phyloP scores from a whole-genome alignment of 2,113 vertebrate species.

The Oncorhynchus mykiss region DNA sequence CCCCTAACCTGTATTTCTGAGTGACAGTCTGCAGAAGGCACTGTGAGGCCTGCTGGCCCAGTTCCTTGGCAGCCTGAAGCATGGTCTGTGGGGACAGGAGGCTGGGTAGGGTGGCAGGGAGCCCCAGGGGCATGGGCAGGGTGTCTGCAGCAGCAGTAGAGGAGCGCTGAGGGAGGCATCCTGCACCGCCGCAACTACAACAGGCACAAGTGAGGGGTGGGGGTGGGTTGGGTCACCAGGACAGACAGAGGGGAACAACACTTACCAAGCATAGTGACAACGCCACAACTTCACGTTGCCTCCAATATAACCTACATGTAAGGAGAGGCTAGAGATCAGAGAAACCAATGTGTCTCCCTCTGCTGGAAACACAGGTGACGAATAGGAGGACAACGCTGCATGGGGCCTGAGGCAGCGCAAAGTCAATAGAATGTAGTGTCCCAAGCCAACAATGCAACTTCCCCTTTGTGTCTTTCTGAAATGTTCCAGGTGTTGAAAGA shows the following conservation, averaged over 20 bases:
- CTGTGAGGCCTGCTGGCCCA: constrained; percentile 61
- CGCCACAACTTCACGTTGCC: too few relatives aligned
- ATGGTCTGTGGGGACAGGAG: constrained; percentile 51
- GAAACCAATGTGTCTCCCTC: constrained; percentile 4
- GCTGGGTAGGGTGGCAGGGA: constrained; percentile 18
- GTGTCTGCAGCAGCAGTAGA: constrained; percentile 2
- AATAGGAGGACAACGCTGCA: background rate
- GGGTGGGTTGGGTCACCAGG: background rate
- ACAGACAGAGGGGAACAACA: background rate
- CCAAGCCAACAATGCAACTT: background rate
- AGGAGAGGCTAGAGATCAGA: background rate
- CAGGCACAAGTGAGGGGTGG: background rate
- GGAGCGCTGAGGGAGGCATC: constrained; percentile 20
- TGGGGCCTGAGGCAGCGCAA: background rate
- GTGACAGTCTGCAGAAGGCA: constrained; percentile 58
- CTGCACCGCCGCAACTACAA: constrained; percentile 19
- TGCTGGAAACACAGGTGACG: constrained; percentile 12
- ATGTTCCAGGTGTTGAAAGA: background rate
- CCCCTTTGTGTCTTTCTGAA: background rate
- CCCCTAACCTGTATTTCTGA: constrained; percentile 53
- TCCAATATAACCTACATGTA: constrained; percentile 17
- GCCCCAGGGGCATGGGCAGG: constrained; percentile 10
- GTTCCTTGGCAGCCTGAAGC: constrained; percentile 45
- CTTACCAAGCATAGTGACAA: background rate
- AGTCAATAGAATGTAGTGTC: background rate